Percentiles rank a stretch among this genome's conserved stretches.
These are phyloP conservation scores for Phengaris arion DNA, from an alignment of 2,888 invertebrate genomes.

Conservation along the genomic window DNA sequence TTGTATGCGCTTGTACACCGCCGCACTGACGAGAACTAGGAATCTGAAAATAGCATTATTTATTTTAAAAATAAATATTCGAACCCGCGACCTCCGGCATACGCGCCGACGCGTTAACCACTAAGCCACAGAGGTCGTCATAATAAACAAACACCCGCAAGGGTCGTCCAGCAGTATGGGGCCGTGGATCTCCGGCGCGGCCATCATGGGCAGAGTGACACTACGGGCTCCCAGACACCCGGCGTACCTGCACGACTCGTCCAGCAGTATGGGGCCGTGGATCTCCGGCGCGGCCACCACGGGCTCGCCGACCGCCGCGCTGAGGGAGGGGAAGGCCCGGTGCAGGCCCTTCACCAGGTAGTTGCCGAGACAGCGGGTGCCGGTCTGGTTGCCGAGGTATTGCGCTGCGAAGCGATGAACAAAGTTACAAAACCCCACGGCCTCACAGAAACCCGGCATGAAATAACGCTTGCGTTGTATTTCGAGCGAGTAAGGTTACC, in stretches of 20 bases:
- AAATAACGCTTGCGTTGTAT: too few species aligned
- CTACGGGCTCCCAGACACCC: too few species aligned
- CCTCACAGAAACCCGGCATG: too few species aligned
- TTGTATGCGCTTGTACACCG: slow-evolving; percentile 90
- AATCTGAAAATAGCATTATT: slow-evolving; percentile 76
- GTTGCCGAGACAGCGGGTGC: slow-evolving; percentile 92
- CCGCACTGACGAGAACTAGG: slow-evolving; percentile 90
- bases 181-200: slow-evolving; percentile 90
- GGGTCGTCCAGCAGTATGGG: slow-evolving; percentile 86
- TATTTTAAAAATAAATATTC: neutral
- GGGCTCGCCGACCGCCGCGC: slow-evolving; percentile 85
- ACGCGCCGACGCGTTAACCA: neutral
- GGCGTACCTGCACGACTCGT: slow-evolving; percentile 84
- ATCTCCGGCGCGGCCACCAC: slow-evolving; percentile 91
- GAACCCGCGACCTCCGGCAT: too few species aligned
- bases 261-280: slow-evolving; percentile 87
- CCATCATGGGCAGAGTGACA: slow-evolving; percentile 82
- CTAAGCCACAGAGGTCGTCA: too few species aligned
- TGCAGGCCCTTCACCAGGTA: slow-evolving; percentile 92
- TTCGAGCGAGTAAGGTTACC: too few species aligned
- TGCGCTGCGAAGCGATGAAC: slow-evolving; percentile 68
- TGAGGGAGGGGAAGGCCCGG: slow-evolving; percentile 88
- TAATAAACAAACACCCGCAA: too few species aligned
- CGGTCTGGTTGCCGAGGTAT: slow-evolving; percentile 87
- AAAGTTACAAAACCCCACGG: too few species aligned